Evolutionary conservation across 2,797 vertebrate genomes (phyloP).

Genomic region (Spheniscus humboldti): DNA sequence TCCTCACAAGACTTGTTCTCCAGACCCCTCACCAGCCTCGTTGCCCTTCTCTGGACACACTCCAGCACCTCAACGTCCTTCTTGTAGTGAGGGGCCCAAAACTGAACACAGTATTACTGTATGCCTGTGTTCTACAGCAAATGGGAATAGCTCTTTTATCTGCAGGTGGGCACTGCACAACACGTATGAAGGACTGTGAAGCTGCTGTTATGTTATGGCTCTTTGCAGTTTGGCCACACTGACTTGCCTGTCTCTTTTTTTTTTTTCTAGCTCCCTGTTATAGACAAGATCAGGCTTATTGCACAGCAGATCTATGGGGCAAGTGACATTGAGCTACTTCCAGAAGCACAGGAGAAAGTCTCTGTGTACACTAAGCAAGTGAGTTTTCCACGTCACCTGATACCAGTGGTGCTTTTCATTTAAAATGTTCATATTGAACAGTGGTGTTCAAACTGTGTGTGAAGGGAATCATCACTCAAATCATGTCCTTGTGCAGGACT

Average conservation of each 20-base stretch:
- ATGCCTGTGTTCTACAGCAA: neutral
- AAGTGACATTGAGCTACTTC: constrained; percentile 90
- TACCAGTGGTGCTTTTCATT: neutral
- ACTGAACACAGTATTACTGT: neutral
- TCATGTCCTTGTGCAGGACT: neutral
- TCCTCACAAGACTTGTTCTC: too few relatives aligned
- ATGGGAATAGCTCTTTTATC: neutral
- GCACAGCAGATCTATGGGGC: constrained; percentile 96
- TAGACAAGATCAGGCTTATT: constrained; percentile 93
- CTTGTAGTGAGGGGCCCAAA: too few relatives aligned
- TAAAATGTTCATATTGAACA: neutral
- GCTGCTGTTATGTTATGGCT: neutral
- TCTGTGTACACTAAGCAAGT: constrained; percentile 94
- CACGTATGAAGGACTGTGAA: neutral
- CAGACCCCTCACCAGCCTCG: too few relatives aligned
- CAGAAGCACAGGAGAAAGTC: constrained; percentile 90
- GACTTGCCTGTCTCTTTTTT: neutral
- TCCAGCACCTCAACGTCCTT: too few relatives aligned
- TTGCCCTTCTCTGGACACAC: too few relatives aligned
- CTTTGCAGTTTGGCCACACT: neutral
- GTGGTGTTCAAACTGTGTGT: neutral
- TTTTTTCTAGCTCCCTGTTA: constrained; percentile 80
- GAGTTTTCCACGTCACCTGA: neutral
- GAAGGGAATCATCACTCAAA: neutral
- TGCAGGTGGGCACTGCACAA: neutral